Conservation (phyloP, 2,888 invertebrate genomes). For the Maniola hyperantus region DNA sequence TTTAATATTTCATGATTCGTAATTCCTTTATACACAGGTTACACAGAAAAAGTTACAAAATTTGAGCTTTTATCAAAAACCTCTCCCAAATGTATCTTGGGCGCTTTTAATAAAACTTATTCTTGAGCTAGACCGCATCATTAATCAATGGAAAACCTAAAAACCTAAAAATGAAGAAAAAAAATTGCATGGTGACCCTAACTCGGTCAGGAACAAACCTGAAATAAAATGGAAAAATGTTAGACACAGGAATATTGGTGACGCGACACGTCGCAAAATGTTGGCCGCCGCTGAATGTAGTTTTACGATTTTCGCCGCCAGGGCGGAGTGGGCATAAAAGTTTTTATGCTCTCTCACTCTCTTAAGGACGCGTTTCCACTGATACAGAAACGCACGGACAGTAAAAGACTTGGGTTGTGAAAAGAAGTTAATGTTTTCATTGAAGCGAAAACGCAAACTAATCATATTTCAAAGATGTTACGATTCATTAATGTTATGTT, state of each 20-base stretch:
- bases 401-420: neutral
- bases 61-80: too few relatives aligned
- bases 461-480: too few relatives aligned
- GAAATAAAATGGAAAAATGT: slow-evolving; percentile 45
- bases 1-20: too few relatives aligned
- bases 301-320: slow-evolving; percentile 40
- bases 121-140: neutral
- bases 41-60: too few relatives aligned
- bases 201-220: slow-evolving; percentile 37
- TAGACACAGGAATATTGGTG: slow-evolving; percentile 43
- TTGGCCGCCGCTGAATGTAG: slow-evolving; percentile 40
- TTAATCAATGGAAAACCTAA: neutral
- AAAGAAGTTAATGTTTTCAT: neutral
- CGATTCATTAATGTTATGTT: too few relatives aligned
- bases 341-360: slow-evolving; percentile 33
- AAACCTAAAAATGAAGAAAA: neutral
- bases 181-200: slow-evolving; percentile 9
- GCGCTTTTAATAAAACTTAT: too few relatives aligned
- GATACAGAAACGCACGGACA: neutral
- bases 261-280: slow-evolving; percentile 50
- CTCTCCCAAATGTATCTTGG: too few relatives aligned
- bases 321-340: slow-evolving; percentile 38
- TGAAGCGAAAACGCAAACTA: neutral
- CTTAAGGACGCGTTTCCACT: neutral
- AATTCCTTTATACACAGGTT: too few relatives aligned